Evolutionary conservation across 2,113 vertebrate species (phyloP).

Genomic region (Mystacornis crossleyi): DNA sequence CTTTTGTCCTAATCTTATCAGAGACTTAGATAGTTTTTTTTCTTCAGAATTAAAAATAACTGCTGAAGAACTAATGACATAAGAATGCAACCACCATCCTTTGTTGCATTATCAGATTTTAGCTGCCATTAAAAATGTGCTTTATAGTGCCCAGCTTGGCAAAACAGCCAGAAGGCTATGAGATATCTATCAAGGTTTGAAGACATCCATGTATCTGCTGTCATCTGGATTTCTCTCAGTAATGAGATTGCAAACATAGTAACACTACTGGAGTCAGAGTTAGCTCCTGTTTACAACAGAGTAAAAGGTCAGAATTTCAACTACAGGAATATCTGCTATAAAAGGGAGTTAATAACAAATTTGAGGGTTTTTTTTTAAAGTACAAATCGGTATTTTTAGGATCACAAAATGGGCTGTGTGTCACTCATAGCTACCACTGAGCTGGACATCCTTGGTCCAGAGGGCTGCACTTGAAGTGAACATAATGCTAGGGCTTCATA

Average conservation of each 20-base stretch:
- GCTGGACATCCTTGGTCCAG: not conserved
- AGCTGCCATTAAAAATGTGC: not conserved
- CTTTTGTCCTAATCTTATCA: not conserved
- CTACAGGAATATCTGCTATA: not conserved
- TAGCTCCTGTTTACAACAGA: not conserved
- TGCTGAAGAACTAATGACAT: not conserved
- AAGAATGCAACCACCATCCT: not conserved
- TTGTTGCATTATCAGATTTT: not conserved
- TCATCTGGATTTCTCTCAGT: not conserved
- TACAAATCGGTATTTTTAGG: not conserved
- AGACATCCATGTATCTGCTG: not conserved
- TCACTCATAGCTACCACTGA: not conserved
- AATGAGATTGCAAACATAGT: not conserved
- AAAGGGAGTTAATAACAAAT: not conserved
- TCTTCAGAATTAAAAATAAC: not conserved
- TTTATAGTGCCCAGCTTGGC: not conserved
- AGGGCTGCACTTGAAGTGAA: not conserved
- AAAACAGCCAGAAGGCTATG: not conserved
- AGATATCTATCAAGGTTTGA: not conserved
- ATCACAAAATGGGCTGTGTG: not conserved
- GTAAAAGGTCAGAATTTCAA: not conserved
- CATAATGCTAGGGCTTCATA: not conserved
- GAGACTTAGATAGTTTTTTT: not conserved
- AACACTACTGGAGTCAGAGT: not conserved
- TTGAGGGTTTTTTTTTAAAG: accelerated